A percentile compares a stretch with the other conserved stretches of the same genome.
Evolutionary conservation across 2,113 vertebrate genomes (phyloP).

Genomic region (Orcinus orca): DNA sequence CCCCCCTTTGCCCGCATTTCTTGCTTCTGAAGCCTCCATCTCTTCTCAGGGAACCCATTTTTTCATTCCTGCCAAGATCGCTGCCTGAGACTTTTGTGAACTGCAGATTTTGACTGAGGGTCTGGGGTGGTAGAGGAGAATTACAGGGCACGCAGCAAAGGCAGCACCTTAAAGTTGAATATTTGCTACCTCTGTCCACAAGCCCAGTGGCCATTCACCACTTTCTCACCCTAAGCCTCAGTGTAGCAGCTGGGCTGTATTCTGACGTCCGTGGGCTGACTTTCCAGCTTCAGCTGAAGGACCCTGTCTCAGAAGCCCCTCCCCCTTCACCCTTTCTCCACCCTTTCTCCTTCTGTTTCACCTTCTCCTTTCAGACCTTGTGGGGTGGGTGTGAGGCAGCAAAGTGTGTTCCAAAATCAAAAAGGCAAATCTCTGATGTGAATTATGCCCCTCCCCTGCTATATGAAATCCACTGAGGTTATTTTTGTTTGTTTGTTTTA

Average conservation of each 20-base stretch:
- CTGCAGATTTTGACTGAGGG: neutral
- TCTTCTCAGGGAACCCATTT: neutral
- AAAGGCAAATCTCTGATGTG: neutral
- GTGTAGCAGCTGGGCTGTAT: neutral
- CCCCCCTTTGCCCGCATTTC: neutral
- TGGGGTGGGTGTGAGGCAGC: neutral
- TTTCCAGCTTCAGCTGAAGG: neutral
- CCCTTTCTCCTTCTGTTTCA: too few species aligned
- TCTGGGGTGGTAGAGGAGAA: neutral
- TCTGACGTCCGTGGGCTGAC: neutral
- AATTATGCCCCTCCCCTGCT: neutral
- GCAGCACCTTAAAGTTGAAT: neutral
- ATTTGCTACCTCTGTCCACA: too few species aligned
- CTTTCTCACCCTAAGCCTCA: neutral
- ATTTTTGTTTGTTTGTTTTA: constrained; percentile 1
- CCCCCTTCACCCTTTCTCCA: too few species aligned
- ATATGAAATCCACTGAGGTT: neutral
- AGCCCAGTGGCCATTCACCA: neutral
- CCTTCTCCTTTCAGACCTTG: neutral
- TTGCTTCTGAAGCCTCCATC: neutral
- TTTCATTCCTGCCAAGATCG: neutral
- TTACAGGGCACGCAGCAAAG: too few species aligned
- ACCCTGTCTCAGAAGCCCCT: too few species aligned
- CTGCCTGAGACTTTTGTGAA: neutral
- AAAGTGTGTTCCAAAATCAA: neutral